Percentiles rank a stretch among this genome's conserved stretches.
Evolutionary conservation across 1,140 invertebrate genomes (phyloP).

Genomic region (Cyclargus thomasi): DNA sequence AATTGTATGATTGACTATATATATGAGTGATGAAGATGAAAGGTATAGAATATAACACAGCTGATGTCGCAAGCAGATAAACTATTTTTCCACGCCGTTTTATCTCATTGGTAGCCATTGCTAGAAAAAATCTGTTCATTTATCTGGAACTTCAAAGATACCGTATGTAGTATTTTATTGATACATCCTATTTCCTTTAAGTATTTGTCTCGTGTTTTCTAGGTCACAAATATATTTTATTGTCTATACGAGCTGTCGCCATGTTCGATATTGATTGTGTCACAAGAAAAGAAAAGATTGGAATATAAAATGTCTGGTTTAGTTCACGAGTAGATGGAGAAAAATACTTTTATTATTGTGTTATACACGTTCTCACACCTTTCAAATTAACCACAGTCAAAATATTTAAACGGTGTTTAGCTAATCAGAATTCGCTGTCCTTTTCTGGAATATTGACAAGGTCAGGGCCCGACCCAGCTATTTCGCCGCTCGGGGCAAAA

Average conservation of each 20-base stretch:
- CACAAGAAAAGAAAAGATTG: background rate
- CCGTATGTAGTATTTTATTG: background rate
- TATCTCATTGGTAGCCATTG: background rate
- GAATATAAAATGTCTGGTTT: background rate
- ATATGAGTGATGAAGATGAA: background rate
- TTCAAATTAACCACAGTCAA: too few species aligned
- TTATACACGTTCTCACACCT: too few species aligned
- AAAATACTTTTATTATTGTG: too few species aligned
- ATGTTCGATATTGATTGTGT: background rate
- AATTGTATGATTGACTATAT: too few species aligned
- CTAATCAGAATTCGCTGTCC: too few species aligned
- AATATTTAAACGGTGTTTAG: too few species aligned
- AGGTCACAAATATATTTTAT: background rate
- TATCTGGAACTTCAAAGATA: background rate
- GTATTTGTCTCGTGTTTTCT: background rate
- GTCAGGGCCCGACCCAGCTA: too few species aligned
- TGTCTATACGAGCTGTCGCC: background rate
- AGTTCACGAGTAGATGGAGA: too few species aligned
- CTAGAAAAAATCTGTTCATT: background rate
- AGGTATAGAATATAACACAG: background rate
- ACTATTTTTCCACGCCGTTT: background rate
- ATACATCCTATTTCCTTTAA: background rate
- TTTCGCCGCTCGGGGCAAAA: too few species aligned
- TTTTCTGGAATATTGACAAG: too few species aligned
- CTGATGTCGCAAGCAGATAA: background rate